Percentiles rank a stretch among this genome's conserved stretches.
Evolutionary conservation across 2,888 invertebrate genomes (phyloP).

Genomic region (Lobophora halterata): DNA sequence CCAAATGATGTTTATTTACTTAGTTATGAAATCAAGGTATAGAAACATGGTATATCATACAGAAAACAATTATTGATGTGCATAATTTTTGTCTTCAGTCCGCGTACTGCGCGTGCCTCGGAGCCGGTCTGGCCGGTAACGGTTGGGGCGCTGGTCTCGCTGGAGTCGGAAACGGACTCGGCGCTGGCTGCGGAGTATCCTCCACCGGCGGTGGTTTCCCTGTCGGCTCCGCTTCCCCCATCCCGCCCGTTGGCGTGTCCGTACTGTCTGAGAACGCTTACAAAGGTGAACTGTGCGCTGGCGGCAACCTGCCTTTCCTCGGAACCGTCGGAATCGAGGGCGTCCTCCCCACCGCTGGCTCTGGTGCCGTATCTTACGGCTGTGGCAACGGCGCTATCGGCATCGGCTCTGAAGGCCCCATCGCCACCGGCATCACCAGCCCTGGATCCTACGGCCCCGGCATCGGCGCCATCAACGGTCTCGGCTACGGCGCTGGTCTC

Average conservation of each 20-base stretch:
- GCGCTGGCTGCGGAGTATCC: slow-evolving; percentile 23
- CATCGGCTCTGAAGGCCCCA: slow-evolving; percentile 23
- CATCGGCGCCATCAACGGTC: slow-evolving; percentile 19
- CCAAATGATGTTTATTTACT: too few relatives aligned
- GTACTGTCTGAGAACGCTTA: slow-evolving; percentile 43
- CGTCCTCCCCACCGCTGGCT: slow-evolving; percentile 36
- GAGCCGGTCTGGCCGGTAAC: slow-evolving; percentile 19
- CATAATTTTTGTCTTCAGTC: slow-evolving; percentile 3
- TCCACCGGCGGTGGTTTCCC: slow-evolving; percentile 38
- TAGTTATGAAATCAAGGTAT: too few relatives aligned
- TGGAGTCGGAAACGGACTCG: too few relatives aligned
- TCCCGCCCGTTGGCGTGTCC: slow-evolving; percentile 37
- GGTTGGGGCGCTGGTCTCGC: slow-evolving; percentile 21
- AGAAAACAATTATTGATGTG: too few relatives aligned
- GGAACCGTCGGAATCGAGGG: slow-evolving; percentile 41
- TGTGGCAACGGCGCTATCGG: slow-evolving; percentile 35
- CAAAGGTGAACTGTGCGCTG: slow-evolving; percentile 33
- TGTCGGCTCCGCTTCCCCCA: slow-evolving; percentile 35
- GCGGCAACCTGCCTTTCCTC: slow-evolving; percentile 43
- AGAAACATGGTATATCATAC: too few relatives aligned
- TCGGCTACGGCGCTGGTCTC: slow-evolving; percentile 30
- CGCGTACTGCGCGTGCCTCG: slow-evolving; percentile 13
- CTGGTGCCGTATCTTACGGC: slow-evolving; percentile 35
- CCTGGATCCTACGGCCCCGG: slow-evolving; percentile 12
- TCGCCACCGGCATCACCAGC: slow-evolving; percentile 23